Conservation (phyloP, 1,140 invertebrate species). For the Drosophila ambigua region DNA sequence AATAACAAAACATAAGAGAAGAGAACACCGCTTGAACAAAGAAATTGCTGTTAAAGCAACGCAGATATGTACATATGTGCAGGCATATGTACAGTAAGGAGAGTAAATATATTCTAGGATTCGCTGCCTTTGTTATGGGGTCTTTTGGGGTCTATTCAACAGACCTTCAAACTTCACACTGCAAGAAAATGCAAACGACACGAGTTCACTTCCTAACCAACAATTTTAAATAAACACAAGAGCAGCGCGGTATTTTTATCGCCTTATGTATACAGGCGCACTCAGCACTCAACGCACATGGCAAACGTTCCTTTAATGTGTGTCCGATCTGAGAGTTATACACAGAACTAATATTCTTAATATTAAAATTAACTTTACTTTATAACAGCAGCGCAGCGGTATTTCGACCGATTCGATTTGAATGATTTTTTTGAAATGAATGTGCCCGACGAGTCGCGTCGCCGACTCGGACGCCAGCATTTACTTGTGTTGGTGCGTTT, state of each 20-base stretch:
- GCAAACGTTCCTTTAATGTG: neutral
- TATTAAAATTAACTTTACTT: constrained; percentile 28
- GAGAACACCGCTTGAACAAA: constrained; percentile 35
- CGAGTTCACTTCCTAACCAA: constrained; percentile 49
- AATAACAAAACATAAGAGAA: constrained; percentile 9
- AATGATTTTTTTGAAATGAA: too few species aligned
- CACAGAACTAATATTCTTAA: neutral
- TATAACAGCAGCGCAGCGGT: neutral
- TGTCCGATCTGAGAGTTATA: constrained; percentile 11
- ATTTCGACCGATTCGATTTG: too few species aligned
- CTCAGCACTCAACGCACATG: constrained; percentile 25
- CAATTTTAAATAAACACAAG: constrained; percentile 59
- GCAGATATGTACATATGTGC: constrained; percentile 7
- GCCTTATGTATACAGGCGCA: constrained; percentile 34
- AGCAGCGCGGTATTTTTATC: constrained; percentile 67
- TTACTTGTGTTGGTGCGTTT: too few species aligned
- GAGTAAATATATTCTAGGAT: neutral
- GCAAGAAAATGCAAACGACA: constrained; percentile 32
- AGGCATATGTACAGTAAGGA: neutral
- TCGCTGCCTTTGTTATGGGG: neutral
- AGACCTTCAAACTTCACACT: constrained; percentile 22
- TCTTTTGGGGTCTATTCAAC: constrained; percentile 23
- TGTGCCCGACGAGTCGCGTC: too few species aligned
- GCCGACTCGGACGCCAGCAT: too few species aligned
- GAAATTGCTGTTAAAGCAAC: constrained; percentile 14